These are phyloP conservation scores for Sphecodes monilicornis DNA, from an alignment of 2,888 invertebrate species.

Conservation along the genomic window DNA sequence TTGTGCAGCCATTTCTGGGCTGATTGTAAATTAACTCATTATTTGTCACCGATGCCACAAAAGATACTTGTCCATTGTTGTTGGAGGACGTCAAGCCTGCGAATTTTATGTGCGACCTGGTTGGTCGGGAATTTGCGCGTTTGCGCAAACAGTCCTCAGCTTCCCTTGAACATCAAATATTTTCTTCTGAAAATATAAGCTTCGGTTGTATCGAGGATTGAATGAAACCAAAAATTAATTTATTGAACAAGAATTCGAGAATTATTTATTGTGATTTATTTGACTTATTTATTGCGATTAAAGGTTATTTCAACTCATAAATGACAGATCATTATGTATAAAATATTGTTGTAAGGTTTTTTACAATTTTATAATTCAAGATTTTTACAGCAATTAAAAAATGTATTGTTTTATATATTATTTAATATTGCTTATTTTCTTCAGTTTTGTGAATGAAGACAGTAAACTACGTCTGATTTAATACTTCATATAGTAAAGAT, in stretches of 20 bases:
- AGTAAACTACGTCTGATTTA: no score
- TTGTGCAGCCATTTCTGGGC: background rate
- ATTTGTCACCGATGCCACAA: background rate
- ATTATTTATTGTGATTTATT: background rate
- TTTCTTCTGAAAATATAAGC: background rate
- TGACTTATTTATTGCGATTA: no score
- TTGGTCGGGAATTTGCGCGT: background rate
- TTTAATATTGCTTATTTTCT: no score
- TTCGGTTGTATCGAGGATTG: no score
- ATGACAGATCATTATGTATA: no score
- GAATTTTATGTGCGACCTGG: background rate
- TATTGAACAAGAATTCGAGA: background rate
- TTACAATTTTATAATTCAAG: no score
- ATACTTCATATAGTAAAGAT: background rate
- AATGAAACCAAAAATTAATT: background rate
- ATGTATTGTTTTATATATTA: no score
- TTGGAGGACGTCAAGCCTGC: background rate
- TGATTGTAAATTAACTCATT: slow-evolving; percentile 19
- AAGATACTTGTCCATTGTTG: no score
- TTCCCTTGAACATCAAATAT: background rate
- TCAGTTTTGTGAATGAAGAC: no score
- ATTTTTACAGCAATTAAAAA: no score
- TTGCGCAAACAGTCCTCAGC: background rate
- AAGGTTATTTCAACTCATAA: no score
- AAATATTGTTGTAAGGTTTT: no score